Conservation (phyloP, 92 coral and sea anemone genomes). For the Phenganax stokvisi region DNA sequence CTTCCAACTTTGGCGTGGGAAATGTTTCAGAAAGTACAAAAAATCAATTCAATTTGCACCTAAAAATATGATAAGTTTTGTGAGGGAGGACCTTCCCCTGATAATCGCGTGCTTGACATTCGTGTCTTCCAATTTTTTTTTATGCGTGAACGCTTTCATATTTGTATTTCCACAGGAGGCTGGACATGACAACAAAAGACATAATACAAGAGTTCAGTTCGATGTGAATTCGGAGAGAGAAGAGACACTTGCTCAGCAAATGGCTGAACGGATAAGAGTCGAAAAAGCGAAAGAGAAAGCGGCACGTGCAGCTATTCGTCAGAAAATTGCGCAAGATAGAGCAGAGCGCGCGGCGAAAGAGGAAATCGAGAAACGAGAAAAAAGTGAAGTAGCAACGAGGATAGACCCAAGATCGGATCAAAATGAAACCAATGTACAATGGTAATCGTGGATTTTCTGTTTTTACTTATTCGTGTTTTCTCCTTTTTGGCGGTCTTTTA, state of each 20-base stretch:
- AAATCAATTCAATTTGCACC: too few species aligned
- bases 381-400: conserved; percentile 42
- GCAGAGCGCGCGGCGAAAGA: conserved; percentile 79
- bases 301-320: conserved; percentile 73
- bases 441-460: not conserved
- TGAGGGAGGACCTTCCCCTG: too few species aligned
- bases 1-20: too few species aligned
- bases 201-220: conserved; percentile 68
- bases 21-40: too few species aligned
- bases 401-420: conserved; percentile 16
- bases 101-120: too few species aligned
- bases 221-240: conserved; percentile 68
- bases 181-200: conserved; percentile 53
- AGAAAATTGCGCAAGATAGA: conserved; percentile 80
- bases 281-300: conserved; percentile 82
- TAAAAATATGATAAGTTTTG: too few species aligned
- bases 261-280: conserved; percentile 66
- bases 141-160: not conserved
- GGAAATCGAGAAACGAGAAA: conserved; percentile 64
- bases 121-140: not conserved
- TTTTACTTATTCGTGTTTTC: not conserved
- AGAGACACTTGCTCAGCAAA: conserved; percentile 64
- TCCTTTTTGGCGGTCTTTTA: not conserved
- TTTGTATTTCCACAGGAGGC: conserved; percentile 47
- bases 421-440: conserved; percentile 6